phyloP scores from a whole-genome alignment of 2,797 vertebrate genomes.

The Danio tinwini region DNA sequence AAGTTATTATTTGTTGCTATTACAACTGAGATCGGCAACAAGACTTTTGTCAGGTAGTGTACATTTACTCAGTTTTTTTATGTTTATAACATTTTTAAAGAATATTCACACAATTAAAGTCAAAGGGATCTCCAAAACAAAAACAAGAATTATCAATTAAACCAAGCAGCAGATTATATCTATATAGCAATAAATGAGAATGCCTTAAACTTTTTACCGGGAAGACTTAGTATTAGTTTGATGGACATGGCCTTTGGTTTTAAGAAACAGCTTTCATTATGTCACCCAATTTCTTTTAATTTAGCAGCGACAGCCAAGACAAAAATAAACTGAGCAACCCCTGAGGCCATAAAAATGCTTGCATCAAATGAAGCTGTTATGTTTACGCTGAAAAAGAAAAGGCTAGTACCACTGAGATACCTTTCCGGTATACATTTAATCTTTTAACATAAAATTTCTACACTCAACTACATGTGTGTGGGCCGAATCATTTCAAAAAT shows the following conservation, averaged over 20 bases:
- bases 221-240: constrained; percentile 21
- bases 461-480: background rate
- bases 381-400: background rate
- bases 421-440: background rate
- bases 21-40: too few species aligned
- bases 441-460: background rate
- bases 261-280: background rate
- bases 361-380: background rate
- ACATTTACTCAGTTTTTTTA: too few species aligned
- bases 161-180: too few species aligned
- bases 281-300: background rate
- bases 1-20: too few species aligned
- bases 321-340: constrained; percentile 5
- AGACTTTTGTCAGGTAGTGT: too few species aligned
- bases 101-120: too few species aligned
- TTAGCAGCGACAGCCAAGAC: constrained; percentile 1
- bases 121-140: too few species aligned
- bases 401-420: too few species aligned
- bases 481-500: background rate
- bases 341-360: background rate
- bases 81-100: too few species aligned
- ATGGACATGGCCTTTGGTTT: constrained; percentile 16
- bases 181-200: background rate
- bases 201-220: background rate
- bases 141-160: too few species aligned